phyloP scores from a whole-genome alignment of 2,888 invertebrate genomes.

The Temnothorax unifasciatus region DNA sequence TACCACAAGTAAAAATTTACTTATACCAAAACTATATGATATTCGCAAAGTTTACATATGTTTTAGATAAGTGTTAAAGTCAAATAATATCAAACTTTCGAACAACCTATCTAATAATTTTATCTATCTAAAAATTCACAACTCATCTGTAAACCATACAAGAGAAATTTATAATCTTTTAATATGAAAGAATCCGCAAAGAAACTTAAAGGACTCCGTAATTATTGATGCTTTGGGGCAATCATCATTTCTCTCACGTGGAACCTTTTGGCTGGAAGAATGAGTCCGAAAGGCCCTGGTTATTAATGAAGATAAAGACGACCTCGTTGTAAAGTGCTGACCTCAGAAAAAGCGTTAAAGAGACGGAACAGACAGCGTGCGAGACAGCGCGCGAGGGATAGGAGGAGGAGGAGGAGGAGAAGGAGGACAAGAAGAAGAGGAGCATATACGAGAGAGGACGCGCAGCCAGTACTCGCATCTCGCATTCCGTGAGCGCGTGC shows the following conservation, averaged over 20 bases:
- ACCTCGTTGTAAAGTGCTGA: constrained; percentile 34
- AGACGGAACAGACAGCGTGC: constrained; percentile 39
- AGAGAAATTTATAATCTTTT: background rate
- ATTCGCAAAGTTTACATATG: background rate
- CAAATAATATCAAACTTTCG: background rate
- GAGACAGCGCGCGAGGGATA: constrained; percentile 20
- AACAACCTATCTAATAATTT: background rate
- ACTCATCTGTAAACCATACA: background rate
- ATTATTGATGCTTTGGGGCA: background rate
- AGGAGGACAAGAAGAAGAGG: constrained; percentile 5
- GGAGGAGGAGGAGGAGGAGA: background rate
- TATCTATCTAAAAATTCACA: background rate
- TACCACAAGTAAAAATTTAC: background rate
- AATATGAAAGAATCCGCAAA: background rate
- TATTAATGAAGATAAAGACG: constrained; percentile 54
- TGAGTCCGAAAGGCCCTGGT: background rate
- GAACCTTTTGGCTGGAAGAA: background rate
- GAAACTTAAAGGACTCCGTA: background rate
- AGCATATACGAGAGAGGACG: constrained; percentile 59
- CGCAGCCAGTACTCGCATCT: constrained; percentile 70
- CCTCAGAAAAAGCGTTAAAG: constrained; percentile 45
- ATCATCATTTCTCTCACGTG: background rate
- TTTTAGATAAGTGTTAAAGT: background rate
- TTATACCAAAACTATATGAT: background rate
- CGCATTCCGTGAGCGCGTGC: constrained; percentile 77